Conservation (phyloP, 2,113 vertebrate genomes). For the Fregetta grallaria region DNA sequence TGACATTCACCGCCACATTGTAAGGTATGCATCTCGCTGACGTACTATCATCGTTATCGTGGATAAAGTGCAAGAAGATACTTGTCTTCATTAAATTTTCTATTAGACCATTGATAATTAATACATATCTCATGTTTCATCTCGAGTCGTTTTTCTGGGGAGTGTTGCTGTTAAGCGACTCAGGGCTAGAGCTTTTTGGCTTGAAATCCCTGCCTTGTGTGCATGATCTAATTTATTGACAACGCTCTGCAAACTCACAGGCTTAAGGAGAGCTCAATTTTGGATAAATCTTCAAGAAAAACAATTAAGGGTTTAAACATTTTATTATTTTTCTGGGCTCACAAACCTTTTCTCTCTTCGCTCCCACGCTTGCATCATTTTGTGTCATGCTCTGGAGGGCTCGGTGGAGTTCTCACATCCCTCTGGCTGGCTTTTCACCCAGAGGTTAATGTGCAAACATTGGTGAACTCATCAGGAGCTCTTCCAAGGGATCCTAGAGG, state of each 20-base stretch:
- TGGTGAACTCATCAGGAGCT: slow-evolving; percentile 53
- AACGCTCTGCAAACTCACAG: slow-evolving; percentile 35
- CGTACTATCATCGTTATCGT: slow-evolving; percentile 41
- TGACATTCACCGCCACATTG: slow-evolving; percentile 33
- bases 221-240: slow-evolving; percentile 71
- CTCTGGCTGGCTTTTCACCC: slow-evolving; percentile 29
- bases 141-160: slow-evolving; percentile 31
- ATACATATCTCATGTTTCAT: slow-evolving; percentile 68
- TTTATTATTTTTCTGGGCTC: slow-evolving; percentile 68
- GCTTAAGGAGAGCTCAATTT: slow-evolving; percentile 36
- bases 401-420: neutral
- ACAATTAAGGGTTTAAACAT: slow-evolving; percentile 54
- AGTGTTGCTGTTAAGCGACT: slow-evolving; percentile 37
- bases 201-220: slow-evolving; percentile 56
- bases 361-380: slow-evolving; percentile 55
- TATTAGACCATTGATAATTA: slow-evolving; percentile 70
- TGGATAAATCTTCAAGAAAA: slow-evolving; percentile 61
- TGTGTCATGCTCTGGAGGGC: slow-evolving; percentile 45
- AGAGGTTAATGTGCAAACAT: slow-evolving; percentile 53
- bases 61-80: slow-evolving; percentile 66
- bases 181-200: slow-evolving; percentile 50
- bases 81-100: slow-evolving; percentile 71
- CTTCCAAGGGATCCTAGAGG: slow-evolving; percentile 39
- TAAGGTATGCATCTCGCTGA: slow-evolving; percentile 56
- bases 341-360: slow-evolving; percentile 8